A percentile compares a stretch with the other conserved stretches of the same genome.
Conservation (phyloP, 2,113 vertebrate genomes). For the Cyanoramphus novaezelandiae region DNA sequence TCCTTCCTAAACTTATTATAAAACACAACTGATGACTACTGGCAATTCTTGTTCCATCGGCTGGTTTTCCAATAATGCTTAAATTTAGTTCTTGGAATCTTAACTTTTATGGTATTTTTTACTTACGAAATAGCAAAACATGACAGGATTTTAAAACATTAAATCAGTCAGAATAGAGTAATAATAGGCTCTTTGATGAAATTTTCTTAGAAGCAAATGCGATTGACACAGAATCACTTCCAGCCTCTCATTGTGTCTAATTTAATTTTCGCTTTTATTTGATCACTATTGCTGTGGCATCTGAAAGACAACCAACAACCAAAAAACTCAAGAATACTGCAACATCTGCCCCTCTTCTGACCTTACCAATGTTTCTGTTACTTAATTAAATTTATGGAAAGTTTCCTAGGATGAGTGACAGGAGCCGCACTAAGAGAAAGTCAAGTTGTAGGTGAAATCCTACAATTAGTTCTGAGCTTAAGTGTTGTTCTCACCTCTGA, state of each 20-base stretch:
- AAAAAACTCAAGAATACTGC: neutral
- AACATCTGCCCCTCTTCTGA: neutral
- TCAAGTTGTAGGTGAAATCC: neutral
- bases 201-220: neutral
- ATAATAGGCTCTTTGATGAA: neutral
- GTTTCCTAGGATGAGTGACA: constrained; percentile 11
- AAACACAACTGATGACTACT: neutral
- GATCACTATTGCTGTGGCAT: neutral
- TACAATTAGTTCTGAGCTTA: neutral
- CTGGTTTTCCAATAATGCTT: neutral
- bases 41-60: neutral
- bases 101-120: neutral
- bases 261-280: neutral
- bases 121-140: neutral
- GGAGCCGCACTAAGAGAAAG: neutral
- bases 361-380: neutral
- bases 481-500: neutral
- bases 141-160: neutral
- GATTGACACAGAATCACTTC: neutral
- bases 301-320: neutral
- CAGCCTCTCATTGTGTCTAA: neutral
- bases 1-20: neutral
- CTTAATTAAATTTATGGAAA: constrained; percentile 21
- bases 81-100: neutral
- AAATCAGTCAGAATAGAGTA: neutral